Conservation (phyloP, 37 sponge, comb jelly and placozoan species). For the Beroe ovata region DNA sequence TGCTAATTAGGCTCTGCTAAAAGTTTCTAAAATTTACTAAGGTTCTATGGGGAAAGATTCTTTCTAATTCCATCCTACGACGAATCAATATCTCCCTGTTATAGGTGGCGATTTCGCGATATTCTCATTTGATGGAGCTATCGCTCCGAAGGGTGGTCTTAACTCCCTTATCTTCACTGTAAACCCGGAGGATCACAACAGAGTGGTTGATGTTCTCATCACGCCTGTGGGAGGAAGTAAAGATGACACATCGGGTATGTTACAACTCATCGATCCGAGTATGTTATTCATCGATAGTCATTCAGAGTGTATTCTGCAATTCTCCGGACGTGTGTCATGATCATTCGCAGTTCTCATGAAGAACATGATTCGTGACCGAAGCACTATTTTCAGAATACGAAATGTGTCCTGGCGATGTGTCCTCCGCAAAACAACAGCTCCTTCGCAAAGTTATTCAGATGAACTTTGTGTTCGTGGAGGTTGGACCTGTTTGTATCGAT, state of each 20-base stretch:
- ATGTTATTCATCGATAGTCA: too few relatives aligned
- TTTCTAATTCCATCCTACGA: too few relatives aligned
- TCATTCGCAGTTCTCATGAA: too few relatives aligned
- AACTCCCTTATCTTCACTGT: conserved; percentile 41
- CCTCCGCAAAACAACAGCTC: conserved; percentile 61
- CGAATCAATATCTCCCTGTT: too few relatives aligned
- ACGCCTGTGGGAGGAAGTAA: conserved; percentile 16
- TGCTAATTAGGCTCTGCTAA: too few relatives aligned
- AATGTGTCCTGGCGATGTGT: conserved; percentile 23
- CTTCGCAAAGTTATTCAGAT: conserved; percentile 18
- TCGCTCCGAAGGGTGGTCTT: conserved; percentile 8
- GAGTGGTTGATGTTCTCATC: conserved; percentile 35
- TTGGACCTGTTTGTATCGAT: conserved; percentile 48
- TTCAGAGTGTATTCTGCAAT: too few relatives aligned
- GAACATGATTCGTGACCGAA: too few relatives aligned
- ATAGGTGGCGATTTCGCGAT: background rate
- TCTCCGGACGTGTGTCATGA: too few relatives aligned
- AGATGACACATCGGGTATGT: background rate
- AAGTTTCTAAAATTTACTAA: too few relatives aligned
- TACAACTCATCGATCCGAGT: too few relatives aligned
- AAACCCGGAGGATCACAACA: conserved; percentile 36
- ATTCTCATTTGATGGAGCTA: conserved; percentile 34
- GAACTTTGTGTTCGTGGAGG: conserved; percentile 22
- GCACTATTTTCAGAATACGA: conserved; percentile 1
- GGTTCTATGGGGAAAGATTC: too few relatives aligned